A percentile compares a stretch with the other conserved stretches of the same genome.
Conservation (phyloP, 2,797 vertebrate genomes). For the Leptoclinus maculatus region DNA sequence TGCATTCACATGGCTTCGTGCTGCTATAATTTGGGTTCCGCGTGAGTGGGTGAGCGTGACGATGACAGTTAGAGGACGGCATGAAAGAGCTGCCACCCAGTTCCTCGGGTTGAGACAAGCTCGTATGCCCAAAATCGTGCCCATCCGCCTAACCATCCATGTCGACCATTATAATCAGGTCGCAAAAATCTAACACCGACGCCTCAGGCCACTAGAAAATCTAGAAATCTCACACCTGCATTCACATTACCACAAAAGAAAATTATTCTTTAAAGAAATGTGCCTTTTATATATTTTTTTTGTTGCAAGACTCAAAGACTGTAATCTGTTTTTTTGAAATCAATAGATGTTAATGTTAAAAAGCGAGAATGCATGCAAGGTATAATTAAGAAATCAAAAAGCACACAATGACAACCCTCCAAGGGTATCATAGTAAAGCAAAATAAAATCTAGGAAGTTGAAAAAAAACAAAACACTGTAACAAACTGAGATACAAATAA, state of each 20-base stretch:
- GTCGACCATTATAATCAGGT: conserved; percentile 36
- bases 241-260: conserved; percentile 36
- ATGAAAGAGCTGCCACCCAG: conserved; percentile 55
- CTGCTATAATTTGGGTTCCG: conserved; percentile 63
- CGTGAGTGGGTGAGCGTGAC: conserved; percentile 50
- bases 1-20: conserved; percentile 61
- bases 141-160: conserved; percentile 32
- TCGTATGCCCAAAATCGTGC: conserved; percentile 20
- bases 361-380: conserved; percentile 42
- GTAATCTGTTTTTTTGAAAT: conserved; percentile 61
- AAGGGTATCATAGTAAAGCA: conserved; percentile 8
- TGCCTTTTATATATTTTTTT: conserved; percentile 40
- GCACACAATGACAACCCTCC: conserved; percentile 15
- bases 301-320: conserved; percentile 38
- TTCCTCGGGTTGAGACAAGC: conserved; percentile 33
- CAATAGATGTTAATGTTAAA: conserved; percentile 29
- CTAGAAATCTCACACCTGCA: conserved; percentile 50
- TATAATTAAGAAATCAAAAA: conserved; percentile 57
- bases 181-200: conserved; percentile 28
- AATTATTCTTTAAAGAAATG: conserved; percentile 42
- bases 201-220: conserved; percentile 14
- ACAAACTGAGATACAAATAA: conserved; percentile 10
- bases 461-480: background rate
- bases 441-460: background rate
- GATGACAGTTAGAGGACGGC: conserved; percentile 56